Evolutionary conservation across 2,888 invertebrate genomes (phyloP).

Genomic region (Troides helena): DNA sequence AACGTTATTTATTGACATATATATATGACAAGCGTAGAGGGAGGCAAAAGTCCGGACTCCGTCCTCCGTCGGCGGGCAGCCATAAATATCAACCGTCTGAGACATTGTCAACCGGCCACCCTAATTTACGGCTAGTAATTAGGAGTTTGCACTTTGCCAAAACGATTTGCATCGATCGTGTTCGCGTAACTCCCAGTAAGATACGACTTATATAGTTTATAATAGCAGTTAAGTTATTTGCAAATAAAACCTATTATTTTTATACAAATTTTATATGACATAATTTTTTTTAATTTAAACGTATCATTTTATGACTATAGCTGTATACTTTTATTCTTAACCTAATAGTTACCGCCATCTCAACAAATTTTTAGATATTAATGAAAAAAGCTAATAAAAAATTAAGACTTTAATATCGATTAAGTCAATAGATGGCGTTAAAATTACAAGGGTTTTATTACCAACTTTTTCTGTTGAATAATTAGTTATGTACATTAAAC

Average conservation of each 20-base stretch:
- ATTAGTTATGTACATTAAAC: too few relatives aligned
- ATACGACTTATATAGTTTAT: conserved; percentile 20
- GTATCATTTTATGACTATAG: too few relatives aligned
- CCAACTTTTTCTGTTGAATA: too few relatives aligned
- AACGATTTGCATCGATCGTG: conserved; percentile 77
- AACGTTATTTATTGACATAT: conserved; percentile 41
- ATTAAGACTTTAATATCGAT: too few relatives aligned
- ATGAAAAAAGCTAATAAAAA: too few relatives aligned
- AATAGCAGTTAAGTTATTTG: not conserved
- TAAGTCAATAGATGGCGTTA: too few relatives aligned
- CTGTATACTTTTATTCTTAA: too few relatives aligned
- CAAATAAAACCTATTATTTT: not conserved
- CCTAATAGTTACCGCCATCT: too few relatives aligned
- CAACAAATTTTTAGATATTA: too few relatives aligned
- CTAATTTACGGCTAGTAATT: conserved; percentile 79
- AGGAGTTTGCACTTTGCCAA: conserved; percentile 80
- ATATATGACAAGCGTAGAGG: conserved; percentile 56
- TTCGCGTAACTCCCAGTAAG: conserved; percentile 32
- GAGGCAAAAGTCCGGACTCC: conserved; percentile 59
- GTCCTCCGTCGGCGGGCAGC: conserved; percentile 53
- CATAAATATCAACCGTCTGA: conserved; percentile 77
- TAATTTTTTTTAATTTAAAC: too few relatives aligned
- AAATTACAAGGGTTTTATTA: too few relatives aligned
- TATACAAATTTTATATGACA: too few relatives aligned
- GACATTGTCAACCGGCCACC: conserved; percentile 79